Base-by-base conservation (phyloP, 2,888 invertebrate species). In the Dastarcus helophoroides region DNA sequence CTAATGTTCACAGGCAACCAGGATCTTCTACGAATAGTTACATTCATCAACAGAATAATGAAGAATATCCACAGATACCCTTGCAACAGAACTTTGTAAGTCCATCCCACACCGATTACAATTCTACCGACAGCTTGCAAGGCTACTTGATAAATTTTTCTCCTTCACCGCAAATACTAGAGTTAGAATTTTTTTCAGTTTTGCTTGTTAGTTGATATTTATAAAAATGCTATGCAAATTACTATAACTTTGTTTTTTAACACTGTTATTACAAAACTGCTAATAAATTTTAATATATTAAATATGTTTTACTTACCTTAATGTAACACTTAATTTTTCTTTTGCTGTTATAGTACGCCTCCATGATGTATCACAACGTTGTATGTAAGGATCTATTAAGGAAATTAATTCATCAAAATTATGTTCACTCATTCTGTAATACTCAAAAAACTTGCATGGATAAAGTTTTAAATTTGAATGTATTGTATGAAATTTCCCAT, bases 401-500 rank as follows among this genome's bases (percentile, higher is more conserved):
- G 22, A 25, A 25, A 35, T 22, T 28, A 35, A 25, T 32, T 32
- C 32, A 25, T 32, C 29, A 22, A 35, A 35, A 22, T 29, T 25
- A 17, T 28, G 21, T 23, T 25, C 32, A 22, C 32, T 35, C 35
- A 35, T 32, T 31, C 35, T 14, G 29, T 32, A 35, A 37, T 22
- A 37, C 17, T 27, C 31, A 24, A 25, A 37, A 36, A 23, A 29
- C n/a, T 30, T 36, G 33, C 27, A 33, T 16, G 26, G 29, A 26
- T 23, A 29, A 14, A 31, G 23, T 9, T 35, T 22, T 26, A 37
- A 24, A 35, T 34, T 35, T 12, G 35, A 37, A 37, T 33, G 37
- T 21, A 37, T 12, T 14, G 31, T 37, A 28, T 37, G 31, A 37
- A 35, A 37, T 35, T 35, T 37, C 32, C 35, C 31, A 25, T 31